These are phyloP conservation scores for Myopa tessellatipennis DNA, from an alignment of 2,888 invertebrate species.

Conservation along the genomic window DNA sequence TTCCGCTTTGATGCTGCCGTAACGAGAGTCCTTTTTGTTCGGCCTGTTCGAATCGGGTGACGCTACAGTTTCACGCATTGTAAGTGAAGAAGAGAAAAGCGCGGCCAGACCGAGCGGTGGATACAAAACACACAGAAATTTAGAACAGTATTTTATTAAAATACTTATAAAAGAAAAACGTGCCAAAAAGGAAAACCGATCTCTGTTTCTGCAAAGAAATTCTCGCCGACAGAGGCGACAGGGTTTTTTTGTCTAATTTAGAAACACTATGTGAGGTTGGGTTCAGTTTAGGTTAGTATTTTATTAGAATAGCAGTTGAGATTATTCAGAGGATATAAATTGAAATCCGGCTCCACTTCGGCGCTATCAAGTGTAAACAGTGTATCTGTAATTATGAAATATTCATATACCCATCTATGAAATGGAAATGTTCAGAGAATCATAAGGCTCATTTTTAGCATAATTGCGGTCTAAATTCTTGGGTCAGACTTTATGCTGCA, in stretches of 20 bases:
- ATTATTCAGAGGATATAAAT: too few relatives aligned
- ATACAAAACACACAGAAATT: not conserved
- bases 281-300: too few relatives aligned
- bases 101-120: not conserved
- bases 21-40: constrained; percentile 59
- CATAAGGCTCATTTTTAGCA: too few relatives aligned
- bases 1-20: constrained; percentile 67
- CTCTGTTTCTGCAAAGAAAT: constrained; percentile 18
- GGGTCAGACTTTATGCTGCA: too few relatives aligned
- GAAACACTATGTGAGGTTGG: too few relatives aligned
- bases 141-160: not conserved
- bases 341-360: too few relatives aligned
- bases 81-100: constrained; percentile 26
- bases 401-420: too few relatives aligned
- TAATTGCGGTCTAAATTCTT: too few relatives aligned
- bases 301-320: too few relatives aligned
- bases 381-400: too few relatives aligned
- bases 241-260: not conserved
- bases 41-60: constrained; percentile 62
- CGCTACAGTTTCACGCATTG: constrained; percentile 52
- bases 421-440: too few relatives aligned
- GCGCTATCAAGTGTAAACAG: too few relatives aligned
- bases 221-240: not conserved
- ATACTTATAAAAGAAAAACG: not conserved
- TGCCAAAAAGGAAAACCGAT: not conserved